Percentiles rank a stretch among this genome's conserved stretches.
Conservation (phyloP, 2,797 vertebrate genomes). For the Potorous gilbertii region DNA sequence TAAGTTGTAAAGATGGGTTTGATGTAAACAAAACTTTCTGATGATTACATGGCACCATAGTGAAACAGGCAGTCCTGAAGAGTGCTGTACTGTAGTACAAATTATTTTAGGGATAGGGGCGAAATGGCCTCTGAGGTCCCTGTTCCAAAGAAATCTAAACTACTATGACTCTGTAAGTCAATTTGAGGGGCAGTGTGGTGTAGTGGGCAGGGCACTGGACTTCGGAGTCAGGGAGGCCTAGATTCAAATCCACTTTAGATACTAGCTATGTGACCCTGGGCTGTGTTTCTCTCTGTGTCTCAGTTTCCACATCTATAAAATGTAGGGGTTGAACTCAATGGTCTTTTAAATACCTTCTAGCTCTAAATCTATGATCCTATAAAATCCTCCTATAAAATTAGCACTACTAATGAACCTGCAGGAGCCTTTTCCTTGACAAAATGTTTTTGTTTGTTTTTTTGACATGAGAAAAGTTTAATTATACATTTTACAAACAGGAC, state of each 20-base stretch:
- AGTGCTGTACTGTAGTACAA: background rate
- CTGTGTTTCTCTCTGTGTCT: background rate
- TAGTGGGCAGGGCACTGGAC: background rate
- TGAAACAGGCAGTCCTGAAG: background rate
- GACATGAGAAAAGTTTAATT: slow-evolving; percentile 37
- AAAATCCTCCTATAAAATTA: background rate
- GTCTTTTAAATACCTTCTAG: background rate
- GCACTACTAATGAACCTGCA: background rate
- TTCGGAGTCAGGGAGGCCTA: background rate
- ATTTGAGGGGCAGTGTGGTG: background rate
- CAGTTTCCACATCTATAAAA: background rate
- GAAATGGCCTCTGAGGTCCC: background rate
- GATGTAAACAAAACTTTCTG: background rate
- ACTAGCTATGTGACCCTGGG: background rate
- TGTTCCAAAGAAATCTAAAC: background rate
- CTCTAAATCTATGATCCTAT: background rate
- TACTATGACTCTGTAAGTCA: background rate
- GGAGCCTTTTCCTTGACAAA: slow-evolving; percentile 30
- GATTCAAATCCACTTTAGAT: background rate
- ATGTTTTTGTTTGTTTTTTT: background rate
- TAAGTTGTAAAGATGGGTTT: background rate
- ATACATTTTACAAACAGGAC: slow-evolving; percentile 44
- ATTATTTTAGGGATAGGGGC: background rate
- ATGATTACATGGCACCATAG: background rate
- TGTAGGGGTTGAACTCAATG: too few species aligned